Evolutionary conservation across 2,888 invertebrate species (phyloP).

Genomic region (Danaus chrysippus): DNA sequence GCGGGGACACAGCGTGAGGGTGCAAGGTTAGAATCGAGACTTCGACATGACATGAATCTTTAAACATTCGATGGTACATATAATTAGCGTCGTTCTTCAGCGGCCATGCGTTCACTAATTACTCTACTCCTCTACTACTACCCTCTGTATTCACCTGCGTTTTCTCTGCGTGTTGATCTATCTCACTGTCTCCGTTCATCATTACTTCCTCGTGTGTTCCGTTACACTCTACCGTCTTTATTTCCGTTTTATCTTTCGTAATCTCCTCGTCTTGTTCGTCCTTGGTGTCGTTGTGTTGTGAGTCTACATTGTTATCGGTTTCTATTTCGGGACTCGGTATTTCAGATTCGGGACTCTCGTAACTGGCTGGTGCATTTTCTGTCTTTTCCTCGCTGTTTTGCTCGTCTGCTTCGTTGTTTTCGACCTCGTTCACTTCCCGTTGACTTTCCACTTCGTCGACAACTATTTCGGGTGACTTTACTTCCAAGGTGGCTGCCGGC

Average conservation of each 20-base stretch:
- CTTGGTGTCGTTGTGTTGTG: neutral
- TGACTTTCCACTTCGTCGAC: slow-evolving; percentile 4
- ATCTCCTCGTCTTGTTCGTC: slow-evolving; percentile 10
- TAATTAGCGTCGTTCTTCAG: too few relatives aligned
- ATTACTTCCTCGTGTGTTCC: slow-evolving; percentile 13
- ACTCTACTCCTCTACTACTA: slow-evolving; percentile 7
- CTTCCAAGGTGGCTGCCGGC: slow-evolving; percentile 1
- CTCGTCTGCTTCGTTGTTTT: neutral
- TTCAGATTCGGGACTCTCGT: too few relatives aligned
- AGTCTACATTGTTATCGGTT: neutral
- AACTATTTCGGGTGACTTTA: slow-evolving; percentile 8
- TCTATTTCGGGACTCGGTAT: neutral
- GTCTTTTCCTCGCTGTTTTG: neutral
- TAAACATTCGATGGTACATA: too few relatives aligned
- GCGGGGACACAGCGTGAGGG: slow-evolving; percentile 38
- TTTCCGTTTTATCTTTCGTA: slow-evolving; percentile 10
- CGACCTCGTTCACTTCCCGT: neutral
- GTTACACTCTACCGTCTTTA: slow-evolving; percentile 15
- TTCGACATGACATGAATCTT: too few relatives aligned
- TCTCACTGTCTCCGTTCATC: slow-evolving; percentile 18
- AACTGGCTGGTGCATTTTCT: neutral
- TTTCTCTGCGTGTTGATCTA: slow-evolving; percentile 21
- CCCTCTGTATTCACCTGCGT: slow-evolving; percentile 70
- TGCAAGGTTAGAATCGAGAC: slow-evolving; percentile 21
- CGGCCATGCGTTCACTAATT: neutral